phyloP scores from a whole-genome alignment of 1,140 invertebrate species.

The Palaemon carinicauda region DNA sequence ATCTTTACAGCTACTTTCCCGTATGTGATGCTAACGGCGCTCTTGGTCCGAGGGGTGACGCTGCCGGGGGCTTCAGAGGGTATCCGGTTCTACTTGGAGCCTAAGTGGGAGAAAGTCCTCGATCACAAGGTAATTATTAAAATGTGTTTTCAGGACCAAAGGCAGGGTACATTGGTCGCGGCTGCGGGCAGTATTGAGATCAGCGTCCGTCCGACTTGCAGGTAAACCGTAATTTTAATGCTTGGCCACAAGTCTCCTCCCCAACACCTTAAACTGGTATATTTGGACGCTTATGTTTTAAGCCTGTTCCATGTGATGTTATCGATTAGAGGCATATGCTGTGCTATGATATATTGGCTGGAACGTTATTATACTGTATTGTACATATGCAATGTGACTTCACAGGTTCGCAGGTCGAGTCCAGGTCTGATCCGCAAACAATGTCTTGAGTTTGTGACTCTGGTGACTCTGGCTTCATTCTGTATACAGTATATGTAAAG shows the following conservation, averaged over 20 bases:
- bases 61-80: constrained; percentile 80
- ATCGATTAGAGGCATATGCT: neutral
- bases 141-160: constrained; percentile 58
- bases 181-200: constrained; percentile 27
- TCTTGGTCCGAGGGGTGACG: constrained; percentile 79
- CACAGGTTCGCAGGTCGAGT: too few relatives aligned
- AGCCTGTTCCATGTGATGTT: constrained; percentile 37
- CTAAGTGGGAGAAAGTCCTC: constrained; percentile 75
- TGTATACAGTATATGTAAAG: too few relatives aligned
- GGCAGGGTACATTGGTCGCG: constrained; percentile 37
- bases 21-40: constrained; percentile 80
- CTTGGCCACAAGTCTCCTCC: constrained; percentile 42
- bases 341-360: too few relatives aligned
- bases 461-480: too few relatives aligned
- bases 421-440: too few relatives aligned
- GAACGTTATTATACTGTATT: too few relatives aligned
- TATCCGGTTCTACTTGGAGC: constrained; percentile 80
- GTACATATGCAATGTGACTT: too few relatives aligned
- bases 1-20: constrained; percentile 83
- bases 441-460: too few relatives aligned
- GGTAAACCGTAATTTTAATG: constrained; percentile 29
- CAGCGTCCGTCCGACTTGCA: constrained; percentile 6
- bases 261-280: constrained; percentile 40
- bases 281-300: constrained; percentile 18
- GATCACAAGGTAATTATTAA: constrained; percentile 70